phyloP scores from a whole-genome alignment of 35 echinoderm and acorn worm species.

The Diadema setosum region DNA sequence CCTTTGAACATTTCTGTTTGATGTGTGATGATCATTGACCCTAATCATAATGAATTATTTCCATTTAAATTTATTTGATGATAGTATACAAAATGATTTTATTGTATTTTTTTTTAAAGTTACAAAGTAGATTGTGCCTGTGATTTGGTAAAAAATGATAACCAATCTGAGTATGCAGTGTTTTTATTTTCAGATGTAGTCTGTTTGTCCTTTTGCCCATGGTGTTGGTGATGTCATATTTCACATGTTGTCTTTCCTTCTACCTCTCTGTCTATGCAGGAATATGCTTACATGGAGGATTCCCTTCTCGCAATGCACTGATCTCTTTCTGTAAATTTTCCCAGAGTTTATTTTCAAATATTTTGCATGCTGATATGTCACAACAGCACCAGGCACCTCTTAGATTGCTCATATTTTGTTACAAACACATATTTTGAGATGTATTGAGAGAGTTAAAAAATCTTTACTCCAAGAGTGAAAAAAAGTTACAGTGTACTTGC shows the following conservation, averaged over 20 bases:
- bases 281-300: conserved; percentile 3
- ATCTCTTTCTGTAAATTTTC: background rate
- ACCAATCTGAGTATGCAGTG: background rate
- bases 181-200: background rate
- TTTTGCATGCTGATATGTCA: background rate
- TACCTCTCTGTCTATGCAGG: background rate
- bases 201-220: background rate
- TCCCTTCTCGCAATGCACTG: background rate
- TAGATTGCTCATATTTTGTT: no score
- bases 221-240: background rate
- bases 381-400: no score
- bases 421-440: no score
- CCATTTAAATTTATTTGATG: no score
- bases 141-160: background rate
- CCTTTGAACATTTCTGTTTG: no score
- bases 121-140: background rate
- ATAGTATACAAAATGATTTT: background rate
- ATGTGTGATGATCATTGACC: no score
- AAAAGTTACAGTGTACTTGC: no score
- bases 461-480: no score
- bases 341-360: background rate
- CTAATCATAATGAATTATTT: no score
- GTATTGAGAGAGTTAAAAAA: no score
- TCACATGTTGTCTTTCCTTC: background rate
- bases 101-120: background rate